phyloP scores from a whole-genome alignment of 2,113 vertebrate species.

The Cyprinus carpio region DNA sequence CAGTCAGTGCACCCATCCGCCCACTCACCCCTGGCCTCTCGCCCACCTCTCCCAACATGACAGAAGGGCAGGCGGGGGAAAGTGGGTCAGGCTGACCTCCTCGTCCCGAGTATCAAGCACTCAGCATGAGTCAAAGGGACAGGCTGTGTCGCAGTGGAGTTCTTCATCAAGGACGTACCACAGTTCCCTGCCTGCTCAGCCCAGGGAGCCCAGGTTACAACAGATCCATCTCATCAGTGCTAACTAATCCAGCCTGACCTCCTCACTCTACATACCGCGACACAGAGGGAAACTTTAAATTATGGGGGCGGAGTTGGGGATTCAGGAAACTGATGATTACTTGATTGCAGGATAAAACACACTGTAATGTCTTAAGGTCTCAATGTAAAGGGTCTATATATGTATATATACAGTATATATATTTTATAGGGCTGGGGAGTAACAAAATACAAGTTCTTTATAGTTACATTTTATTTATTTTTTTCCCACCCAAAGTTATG shows the following conservation, averaged over 20 bases:
- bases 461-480: too few relatives aligned
- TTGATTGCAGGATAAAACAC: conserved; percentile 16
- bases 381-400: neutral
- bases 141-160: conserved; percentile 69
- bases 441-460: too few relatives aligned
- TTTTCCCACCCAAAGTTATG: too few relatives aligned
- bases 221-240: conserved; percentile 6
- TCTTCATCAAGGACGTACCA: conserved; percentile 60
- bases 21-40: conserved; percentile 31
- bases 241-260: conserved; percentile 44
- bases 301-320: neutral
- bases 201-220: conserved; percentile 30
- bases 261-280: neutral
- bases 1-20: conserved; percentile 25
- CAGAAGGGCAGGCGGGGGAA: conserved; percentile 68
- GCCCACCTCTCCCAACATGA: conserved; percentile 53
- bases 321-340: neutral
- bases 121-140: conserved; percentile 74
- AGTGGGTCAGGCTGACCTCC: conserved; percentile 74
- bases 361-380: neutral
- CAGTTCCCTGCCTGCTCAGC: conserved; percentile 42
- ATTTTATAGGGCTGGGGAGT: too few relatives aligned
- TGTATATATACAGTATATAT: too few relatives aligned
- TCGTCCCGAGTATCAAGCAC: conserved; percentile 64
- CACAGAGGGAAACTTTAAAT: conserved; percentile 9